Conservation (phyloP, 2,113 vertebrate species). For the Leptosomus discolor region DNA sequence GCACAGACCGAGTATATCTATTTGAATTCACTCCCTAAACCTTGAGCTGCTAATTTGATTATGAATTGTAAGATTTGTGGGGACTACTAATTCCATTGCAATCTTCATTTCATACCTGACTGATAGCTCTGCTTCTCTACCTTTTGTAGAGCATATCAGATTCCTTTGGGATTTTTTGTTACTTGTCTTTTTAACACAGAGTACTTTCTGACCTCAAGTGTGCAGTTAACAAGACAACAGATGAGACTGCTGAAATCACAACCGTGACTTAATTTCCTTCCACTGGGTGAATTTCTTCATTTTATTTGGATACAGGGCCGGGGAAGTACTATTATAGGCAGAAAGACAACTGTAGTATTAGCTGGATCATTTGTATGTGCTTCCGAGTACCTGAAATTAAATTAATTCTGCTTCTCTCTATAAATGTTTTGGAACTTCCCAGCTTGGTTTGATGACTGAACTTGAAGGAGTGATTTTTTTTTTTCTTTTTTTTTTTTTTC, state of each 20-base stretch:
- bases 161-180: neutral
- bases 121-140: neutral
- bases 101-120: neutral
- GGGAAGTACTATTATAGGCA: neutral
- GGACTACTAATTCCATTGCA: neutral
- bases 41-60: slow-evolving; percentile 48
- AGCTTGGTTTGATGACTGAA: neutral
- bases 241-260: neutral
- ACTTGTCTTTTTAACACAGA: neutral
- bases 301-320: neutral
- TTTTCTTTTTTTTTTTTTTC: too few relatives aligned
- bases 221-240: neutral
- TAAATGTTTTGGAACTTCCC: neutral
- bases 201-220: neutral
- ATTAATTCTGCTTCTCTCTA: neutral
- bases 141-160: neutral
- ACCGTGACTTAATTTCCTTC: neutral
- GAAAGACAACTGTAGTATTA: neutral
- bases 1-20: neutral
- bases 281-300: neutral
- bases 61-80: slow-evolving; percentile 41
- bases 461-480: neutral
- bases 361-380: neutral
- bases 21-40: slow-evolving; percentile 34
- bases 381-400: neutral